Percentiles rank a stretch among this genome's conserved stretches.
phyloP scores from a whole-genome alignment of 2,113 vertebrate species.

The Himantopus leucocephalus region DNA sequence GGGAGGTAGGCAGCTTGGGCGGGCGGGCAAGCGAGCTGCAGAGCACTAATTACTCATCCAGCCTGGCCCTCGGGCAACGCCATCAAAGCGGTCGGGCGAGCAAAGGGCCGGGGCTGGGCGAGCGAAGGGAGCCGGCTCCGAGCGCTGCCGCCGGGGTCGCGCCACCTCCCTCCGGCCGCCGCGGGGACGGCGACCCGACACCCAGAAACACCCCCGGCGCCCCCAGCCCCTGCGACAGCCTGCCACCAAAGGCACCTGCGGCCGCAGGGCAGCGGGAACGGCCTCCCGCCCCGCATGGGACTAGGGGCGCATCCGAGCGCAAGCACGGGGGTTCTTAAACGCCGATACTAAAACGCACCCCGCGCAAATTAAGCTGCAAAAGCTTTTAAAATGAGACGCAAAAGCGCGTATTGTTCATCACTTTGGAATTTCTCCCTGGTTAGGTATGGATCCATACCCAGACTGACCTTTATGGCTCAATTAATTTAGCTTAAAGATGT shows the following conservation, averaged over 20 bases:
- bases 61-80: constrained; percentile 22
- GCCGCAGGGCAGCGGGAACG: not conserved
- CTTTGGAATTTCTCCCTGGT: not conserved
- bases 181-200: not conserved
- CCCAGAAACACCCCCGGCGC: not conserved
- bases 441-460: not conserved
- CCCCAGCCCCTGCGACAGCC: not conserved
- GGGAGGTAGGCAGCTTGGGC: constrained; percentile 43
- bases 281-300: not conserved
- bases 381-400: not conserved
- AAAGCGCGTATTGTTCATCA: accelerated
- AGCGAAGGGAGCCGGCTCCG: not conserved
- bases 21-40: constrained; percentile 1
- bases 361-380: not conserved
- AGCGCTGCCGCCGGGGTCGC: not conserved
- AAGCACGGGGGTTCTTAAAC: not conserved
- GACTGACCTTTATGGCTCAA: not conserved
- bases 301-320: not conserved
- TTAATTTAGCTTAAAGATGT: not conserved
- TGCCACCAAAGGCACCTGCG: not conserved
- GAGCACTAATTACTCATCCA: constrained; percentile 18
- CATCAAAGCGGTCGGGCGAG: constrained; percentile 18
- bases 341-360: not conserved
- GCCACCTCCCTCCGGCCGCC: not conserved
- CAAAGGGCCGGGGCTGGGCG: not conserved